phyloP scores from a whole-genome alignment of 1,140 invertebrate genomes.

The Lasaia peninsularis region DNA sequence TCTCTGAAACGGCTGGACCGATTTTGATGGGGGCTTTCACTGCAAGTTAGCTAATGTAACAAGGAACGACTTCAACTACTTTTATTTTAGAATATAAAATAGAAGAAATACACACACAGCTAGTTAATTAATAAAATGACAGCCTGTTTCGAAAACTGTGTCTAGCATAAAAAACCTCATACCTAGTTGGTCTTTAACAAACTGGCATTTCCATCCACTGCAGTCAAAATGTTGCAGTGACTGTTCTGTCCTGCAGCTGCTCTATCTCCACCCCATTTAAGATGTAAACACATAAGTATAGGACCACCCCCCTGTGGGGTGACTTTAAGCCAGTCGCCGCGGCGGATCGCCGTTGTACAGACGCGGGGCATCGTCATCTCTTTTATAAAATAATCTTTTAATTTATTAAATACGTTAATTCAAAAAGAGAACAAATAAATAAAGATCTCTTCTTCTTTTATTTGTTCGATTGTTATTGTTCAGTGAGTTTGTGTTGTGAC shows the following conservation, averaged over 20 bases:
- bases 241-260: constrained; percentile 29
- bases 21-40: too few species aligned
- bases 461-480: neutral
- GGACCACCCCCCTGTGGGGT: constrained; percentile 33
- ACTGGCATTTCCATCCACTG: neutral
- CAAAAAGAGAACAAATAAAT: constrained; percentile 3
- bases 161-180: neutral
- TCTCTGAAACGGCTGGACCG: too few species aligned
- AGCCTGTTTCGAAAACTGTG: too few species aligned
- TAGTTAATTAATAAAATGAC: too few species aligned
- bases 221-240: neutral
- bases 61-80: too few species aligned
- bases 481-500: constrained; percentile 5
- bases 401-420: constrained; percentile 2
- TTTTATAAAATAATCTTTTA: neutral
- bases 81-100: too few species aligned
- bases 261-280: constrained; percentile 60
- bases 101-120: too few species aligned
- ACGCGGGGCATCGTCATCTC: constrained; percentile 21
- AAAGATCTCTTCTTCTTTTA: neutral
- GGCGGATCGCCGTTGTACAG: constrained; percentile 44
- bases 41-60: too few species aligned
- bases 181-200: neutral
- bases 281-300: constrained; percentile 69
- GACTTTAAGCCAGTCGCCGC: constrained; percentile 46